Evolutionary conservation across 2,113 vertebrate genomes (phyloP).

Genomic region (Madoqua kirkii): DNA sequence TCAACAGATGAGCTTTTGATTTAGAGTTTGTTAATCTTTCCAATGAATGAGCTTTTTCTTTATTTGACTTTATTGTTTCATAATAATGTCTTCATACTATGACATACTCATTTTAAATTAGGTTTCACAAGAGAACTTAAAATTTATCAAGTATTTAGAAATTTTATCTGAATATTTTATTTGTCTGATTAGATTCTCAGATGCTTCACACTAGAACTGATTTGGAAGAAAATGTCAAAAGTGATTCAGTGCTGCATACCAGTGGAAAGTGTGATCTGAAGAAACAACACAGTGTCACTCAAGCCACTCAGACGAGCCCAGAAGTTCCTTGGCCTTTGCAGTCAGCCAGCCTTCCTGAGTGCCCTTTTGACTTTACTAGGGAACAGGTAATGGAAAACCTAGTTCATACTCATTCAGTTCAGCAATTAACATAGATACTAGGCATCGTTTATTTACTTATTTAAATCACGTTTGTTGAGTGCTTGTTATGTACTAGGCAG

Average conservation of each 20-base stretch:
- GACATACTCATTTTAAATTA: background rate
- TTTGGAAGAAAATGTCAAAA: conserved; percentile 61
- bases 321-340: conserved; percentile 64
- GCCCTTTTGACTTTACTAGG: conserved; percentile 72
- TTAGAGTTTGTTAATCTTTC: background rate
- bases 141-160: background rate
- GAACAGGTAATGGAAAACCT: conserved; percentile 84
- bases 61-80: background rate
- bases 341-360: background rate
- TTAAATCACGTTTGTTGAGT: background rate
- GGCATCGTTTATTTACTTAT: background rate
- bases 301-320: conserved; percentile 85
- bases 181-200: conserved; percentile 73
- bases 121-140: background rate
- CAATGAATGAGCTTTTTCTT: background rate
- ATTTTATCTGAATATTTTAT: conserved; percentile 25
- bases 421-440: background rate
- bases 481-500: background rate
- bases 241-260: conserved; percentile 35
- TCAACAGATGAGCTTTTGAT: background rate
- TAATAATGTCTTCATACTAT: background rate
- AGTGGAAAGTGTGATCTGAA: background rate
- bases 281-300: conserved; percentile 64
- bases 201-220: conserved; percentile 54
- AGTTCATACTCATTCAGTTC: background rate